A percentile compares a stretch with the other conserved stretches of the same genome.
phyloP scores from a whole-genome alignment of 2,113 vertebrate genomes.

The Poecilia latipinna region DNA sequence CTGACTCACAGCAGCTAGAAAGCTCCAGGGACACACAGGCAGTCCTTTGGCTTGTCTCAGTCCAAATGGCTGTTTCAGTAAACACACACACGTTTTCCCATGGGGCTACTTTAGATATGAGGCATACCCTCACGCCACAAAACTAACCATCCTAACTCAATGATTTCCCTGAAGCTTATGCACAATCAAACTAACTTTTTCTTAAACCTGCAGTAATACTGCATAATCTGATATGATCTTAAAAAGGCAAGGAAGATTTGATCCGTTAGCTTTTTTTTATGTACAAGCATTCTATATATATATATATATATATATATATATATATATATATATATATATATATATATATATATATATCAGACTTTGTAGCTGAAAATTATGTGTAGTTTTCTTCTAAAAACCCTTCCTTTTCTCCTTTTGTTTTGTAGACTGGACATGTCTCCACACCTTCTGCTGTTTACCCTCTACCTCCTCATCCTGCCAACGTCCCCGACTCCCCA shows the following conservation, averaged over 20 bases:
- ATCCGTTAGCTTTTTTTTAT: background rate
- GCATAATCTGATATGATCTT: background rate
- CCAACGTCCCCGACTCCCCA: constrained; percentile 54
- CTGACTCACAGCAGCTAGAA: constrained; percentile 62
- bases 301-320: too few species aligned
- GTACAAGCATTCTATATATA: background rate
- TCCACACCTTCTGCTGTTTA: constrained; percentile 62
- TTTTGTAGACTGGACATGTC: constrained; percentile 62
- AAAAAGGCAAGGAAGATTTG: background rate
- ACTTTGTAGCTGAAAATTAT: too few species aligned
- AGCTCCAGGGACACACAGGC: constrained; percentile 58
- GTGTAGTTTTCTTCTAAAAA: too few species aligned
- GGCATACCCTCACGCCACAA: background rate
- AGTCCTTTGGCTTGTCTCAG: constrained; percentile 36
- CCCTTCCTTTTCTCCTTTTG: background rate
- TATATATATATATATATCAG: too few species aligned
- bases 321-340: too few species aligned
- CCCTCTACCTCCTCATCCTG: constrained; percentile 70
- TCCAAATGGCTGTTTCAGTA: constrained; percentile 17
- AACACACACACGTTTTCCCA: constrained; percentile 19
- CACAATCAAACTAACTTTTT: too few species aligned
- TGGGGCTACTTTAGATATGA: constrained; percentile 1
- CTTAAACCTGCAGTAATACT: background rate
- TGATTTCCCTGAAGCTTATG: too few species aligned
- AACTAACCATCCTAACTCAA: background rate